Base-by-base conservation (phyloP, 2,797 vertebrate genomes). In the Parauchenoglanis ngamensis region DNA sequence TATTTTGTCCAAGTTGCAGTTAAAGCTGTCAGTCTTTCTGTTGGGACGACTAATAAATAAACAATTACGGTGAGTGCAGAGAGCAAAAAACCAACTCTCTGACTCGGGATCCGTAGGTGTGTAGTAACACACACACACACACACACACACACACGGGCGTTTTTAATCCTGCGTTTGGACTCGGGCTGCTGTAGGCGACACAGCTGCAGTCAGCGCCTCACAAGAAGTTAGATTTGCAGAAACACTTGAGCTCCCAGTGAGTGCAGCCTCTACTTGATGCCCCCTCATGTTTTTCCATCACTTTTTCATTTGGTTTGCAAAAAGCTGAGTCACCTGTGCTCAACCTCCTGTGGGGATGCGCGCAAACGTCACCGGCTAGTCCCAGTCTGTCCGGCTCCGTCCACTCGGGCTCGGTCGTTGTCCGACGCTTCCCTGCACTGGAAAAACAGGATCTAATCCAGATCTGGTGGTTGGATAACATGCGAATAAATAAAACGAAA, bases 201-300 rank as follows among this genome's bases (percentile, higher is more conserved):
- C 19, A 12, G 56, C 78, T 61, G 78, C 57, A 63, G 57, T 80
- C 78, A 80, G 57, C 57, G n/a, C 78, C 44, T 80, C 35, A 8
- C 12, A n/a, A 5, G 52, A 44, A 5, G 52, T 19, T 77, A 52
- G 49, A 77, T 77, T 31, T 77, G 52, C 7, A 54, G 2, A 31
- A 56, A 56, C 75, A 19, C 75, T 78, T 31, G 15, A 78, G 75
- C 25, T 56, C 75, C n/a, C 2, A 7, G 78, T 46, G 78, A 13
- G 78, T 63, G 77, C 23, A 0, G 3, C 56, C 78, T 25, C 23
- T 44, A n/a, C 78, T n/a, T n/a, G 4, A 44, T 8, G 21, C 54
- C 49, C 77, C 54, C 54, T 0, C 49, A 15, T 25, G 8, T 11
- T 35, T 57, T 57, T 31, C 76, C 28, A 78, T 78, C 76, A 78